Base-by-base conservation (phyloP, 2,797 vertebrate genomes). In the Fistularia tabacaria region DNA sequence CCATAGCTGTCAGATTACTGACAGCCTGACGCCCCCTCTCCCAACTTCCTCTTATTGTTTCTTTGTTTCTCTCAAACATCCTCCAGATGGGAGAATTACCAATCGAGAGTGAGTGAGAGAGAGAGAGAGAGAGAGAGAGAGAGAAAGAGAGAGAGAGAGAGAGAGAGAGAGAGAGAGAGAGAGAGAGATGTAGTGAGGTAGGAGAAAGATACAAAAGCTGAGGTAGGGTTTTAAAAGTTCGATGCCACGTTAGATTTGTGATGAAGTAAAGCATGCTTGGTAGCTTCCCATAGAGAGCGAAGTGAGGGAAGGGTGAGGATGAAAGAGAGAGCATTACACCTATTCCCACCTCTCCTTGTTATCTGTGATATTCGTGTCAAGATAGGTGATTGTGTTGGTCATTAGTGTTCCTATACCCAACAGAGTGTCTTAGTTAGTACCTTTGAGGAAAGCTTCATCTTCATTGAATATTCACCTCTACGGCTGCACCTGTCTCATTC, bases 1-100 rank as follows among this genome's bases (percentile, higher is more conserved):
- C 96, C 94, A 94, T 82, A 97, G 93, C 96, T 99, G 97, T 98
- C 97, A 98, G 93, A 95, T 93, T 95, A 93, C 95, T 98, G 96
- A 98, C 97, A 98, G 93, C 91, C 94, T 97, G 97, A 98, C 94
- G 94, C 93, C 93, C 93, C 92, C 90, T 92, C 90, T 92, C 92
- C 92, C 93, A 95, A 96, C 94, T 95, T 95, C 92, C 91, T 94
- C 93, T 93, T 93, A 91, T 93, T 96, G 93, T 97, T 97, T 95
- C 94, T 91, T 92, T 92, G 91, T 92, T 92, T 92, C 91, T 86
- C 86, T 91, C 87, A 90, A 91, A 90, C 90, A 91, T 87, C 86
- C 88, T 90, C 86, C 90, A 90, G 89, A 92, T 88, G 85, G 87
- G 82, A 90, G 89, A 87, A 91, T 91, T 90, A 90, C 86, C 83